Evolutionary conservation across 2,888 invertebrate species (phyloP), one percentile per base, ranked within the genome.

Genomic region (Caenorhabditis doughertyi): DNA sequence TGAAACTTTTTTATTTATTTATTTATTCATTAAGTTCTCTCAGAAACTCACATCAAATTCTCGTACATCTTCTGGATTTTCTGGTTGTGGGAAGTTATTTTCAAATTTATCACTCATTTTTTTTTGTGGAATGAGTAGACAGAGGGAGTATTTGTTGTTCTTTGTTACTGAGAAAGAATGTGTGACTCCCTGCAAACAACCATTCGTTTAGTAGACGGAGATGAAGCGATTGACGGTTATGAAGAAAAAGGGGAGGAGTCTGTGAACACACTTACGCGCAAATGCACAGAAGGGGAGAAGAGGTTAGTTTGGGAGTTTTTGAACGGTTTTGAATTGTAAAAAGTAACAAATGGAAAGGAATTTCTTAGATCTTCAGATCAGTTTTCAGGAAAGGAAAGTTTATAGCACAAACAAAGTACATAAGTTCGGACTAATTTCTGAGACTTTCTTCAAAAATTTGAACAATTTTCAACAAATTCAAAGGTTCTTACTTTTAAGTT

Each of bases 131-230:
- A 23, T 32, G 47, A 1, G 27, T 49, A 18, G n/a, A 21, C 25
- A 11, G 32, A 47, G 16, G 32, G 39, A 32, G 29, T 53, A 44
- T 42, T 65, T 73, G 53, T 49, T 32, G 49, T 67, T 64, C 51
- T 64, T 67, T 60, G 49, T 56, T 58, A 60, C 60, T 67, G 55
- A 58, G 68, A 77, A 62, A 53, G 60, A 62, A 68, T 67, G 42
- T 56, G 67, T 47, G 58, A 60, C 62, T 60, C 74, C 44, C 77
- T 67, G 77, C 77, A 68, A 68, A 68, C 68, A 77, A 68, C 58
- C 65, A 76, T 60, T 77, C 47, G 77, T 77, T n/a, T n/a, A 68
- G 49, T 77, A 77, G 65, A 47, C 47, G 51, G 74, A 49, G 72
- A 62, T 72, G 64, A 72, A 72, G 72, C 62, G 62, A 62, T 51